Conservation (phyloP, 2,888 invertebrate genomes). For the Parnassius orleans region DNA sequence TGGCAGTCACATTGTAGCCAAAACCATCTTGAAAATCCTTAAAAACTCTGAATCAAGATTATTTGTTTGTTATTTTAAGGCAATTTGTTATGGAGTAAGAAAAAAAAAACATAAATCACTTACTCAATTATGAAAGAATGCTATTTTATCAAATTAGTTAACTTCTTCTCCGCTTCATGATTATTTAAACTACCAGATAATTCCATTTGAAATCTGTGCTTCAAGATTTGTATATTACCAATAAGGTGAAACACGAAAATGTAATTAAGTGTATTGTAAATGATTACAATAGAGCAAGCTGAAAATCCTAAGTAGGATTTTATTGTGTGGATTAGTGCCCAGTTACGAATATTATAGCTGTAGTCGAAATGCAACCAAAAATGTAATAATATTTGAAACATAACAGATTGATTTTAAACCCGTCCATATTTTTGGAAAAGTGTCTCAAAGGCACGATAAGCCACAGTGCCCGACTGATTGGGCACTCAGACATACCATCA, state of each 20-base stretch:
- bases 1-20: constrained; percentile 42
- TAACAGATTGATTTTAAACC: constrained; percentile 38
- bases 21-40: constrained; percentile 43
- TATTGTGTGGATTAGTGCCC: constrained; percentile 34
- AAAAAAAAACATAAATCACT: constrained; percentile 25
- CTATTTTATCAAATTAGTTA: constrained; percentile 39
- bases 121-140: constrained; percentile 44
- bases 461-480: constrained; percentile 37
- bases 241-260: constrained; percentile 43
- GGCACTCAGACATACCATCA: constrained; percentile 26
- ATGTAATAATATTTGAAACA: constrained; percentile 42
- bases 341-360: constrained; percentile 38
- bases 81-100: constrained; percentile 7
- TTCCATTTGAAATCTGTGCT: constrained; percentile 36
- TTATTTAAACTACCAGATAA: constrained; percentile 31
- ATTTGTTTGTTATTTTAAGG: background rate
- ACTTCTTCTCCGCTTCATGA: constrained; percentile 31
- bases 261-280: constrained; percentile 40
- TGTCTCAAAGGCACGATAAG: constrained; percentile 34
- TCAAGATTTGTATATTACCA: constrained; percentile 45
- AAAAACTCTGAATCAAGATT: constrained; percentile 36
- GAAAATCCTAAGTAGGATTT: constrained; percentile 32
- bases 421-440: constrained; percentile 36
- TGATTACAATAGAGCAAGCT: constrained; percentile 31
- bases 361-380: constrained; percentile 46